Base-by-base conservation (phyloP, 2,888 invertebrate species). In the Coelinius sp. region DNA sequence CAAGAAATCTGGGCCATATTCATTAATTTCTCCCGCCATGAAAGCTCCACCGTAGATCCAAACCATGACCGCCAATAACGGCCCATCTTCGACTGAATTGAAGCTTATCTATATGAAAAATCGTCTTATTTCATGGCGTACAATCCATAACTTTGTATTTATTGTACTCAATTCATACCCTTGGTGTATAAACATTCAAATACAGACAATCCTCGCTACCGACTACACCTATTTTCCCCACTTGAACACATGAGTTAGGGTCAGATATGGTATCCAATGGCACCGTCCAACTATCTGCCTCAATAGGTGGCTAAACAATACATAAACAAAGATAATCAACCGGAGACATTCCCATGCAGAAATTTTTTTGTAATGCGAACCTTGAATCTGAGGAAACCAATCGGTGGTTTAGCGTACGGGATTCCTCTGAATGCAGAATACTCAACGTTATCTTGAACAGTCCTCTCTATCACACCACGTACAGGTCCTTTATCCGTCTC, bases 191-290 rank as follows among this genome's bases (percentile, higher is more conserved):
- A 22, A 84, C 80, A 46, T 82, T 82, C 0, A 83, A 38, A 27
- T 76, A 79, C 38, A 83, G 62, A 70, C 83, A 83, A 62, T 83
- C 81, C 64, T 83, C 83, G 0, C 77, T 52, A 3, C 84, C 84
- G n/a, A n/a, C n/a, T n/a, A n/a, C n/a, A n/a, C n/a, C n/a, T n/a
- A n/a, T n/a, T n/a, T n/a, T n/a, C n/a, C n/a, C n/a, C n/a, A n/a
- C n/a, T n/a, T n/a, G n/a, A n/a, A n/a, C n/a, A n/a, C n/a, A n/a
- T n/a, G n/a, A n/a, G n/a, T n/a, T n/a, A n/a, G n/a, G n/a, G n/a
- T n/a, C n/a, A n/a, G n/a, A n/a, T 1, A 67, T 73, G 0, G 81
- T 77, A 4, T 70, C 46, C 2, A 79, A 67, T 10, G 75, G 52
- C 20, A 74, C 52, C 0, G 24, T 67, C 82, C 84, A 83, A 68